Percentiles rank a stretch among this genome's conserved stretches.
These are phyloP conservation scores for Contarinia nasturtii DNA, from an alignment of 1,140 invertebrate species.

Conservation along the genomic window DNA sequence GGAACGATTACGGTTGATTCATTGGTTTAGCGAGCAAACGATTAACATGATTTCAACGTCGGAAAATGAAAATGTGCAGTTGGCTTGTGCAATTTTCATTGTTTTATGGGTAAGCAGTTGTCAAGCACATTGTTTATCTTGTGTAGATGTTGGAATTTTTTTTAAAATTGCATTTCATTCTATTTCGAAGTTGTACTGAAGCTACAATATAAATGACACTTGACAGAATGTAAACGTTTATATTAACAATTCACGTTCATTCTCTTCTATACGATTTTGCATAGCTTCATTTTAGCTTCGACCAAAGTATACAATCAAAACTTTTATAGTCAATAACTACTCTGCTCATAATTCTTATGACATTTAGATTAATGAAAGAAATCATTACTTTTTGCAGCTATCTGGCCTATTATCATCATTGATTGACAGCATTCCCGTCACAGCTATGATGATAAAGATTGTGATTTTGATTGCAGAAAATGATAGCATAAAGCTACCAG, in stretches of 20 bases:
- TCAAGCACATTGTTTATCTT: too few relatives aligned
- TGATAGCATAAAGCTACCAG: conserved; percentile 34
- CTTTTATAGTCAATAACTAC: too few relatives aligned
- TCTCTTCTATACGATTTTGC: too few relatives aligned
- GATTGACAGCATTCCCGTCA: conserved; percentile 66
- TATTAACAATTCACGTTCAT: too few relatives aligned
- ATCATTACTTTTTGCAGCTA: conserved; percentile 17
- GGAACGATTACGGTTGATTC: conserved; percentile 42
- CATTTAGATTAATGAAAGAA: conserved; percentile 1
- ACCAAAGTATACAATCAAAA: too few relatives aligned
- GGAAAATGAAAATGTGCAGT: conserved; percentile 29
- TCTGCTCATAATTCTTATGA: too few relatives aligned
- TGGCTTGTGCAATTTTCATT: conserved; percentile 47
- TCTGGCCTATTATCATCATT: conserved; percentile 59
- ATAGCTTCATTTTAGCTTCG: too few relatives aligned
- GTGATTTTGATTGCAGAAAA: conserved; percentile 40
- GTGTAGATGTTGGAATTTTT: too few relatives aligned
- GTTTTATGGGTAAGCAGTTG: conserved; percentile 36
- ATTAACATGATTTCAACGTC: conserved; percentile 41
- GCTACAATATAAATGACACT: too few relatives aligned
- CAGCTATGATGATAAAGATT: conserved; percentile 64
- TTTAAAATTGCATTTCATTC: too few relatives aligned
- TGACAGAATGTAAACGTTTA: too few relatives aligned
- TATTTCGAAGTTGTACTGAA: too few relatives aligned
- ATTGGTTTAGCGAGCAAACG: conserved; percentile 48